phyloP scores from a whole-genome alignment of 2,888 invertebrate genomes.

The Euproctis similis region DNA sequence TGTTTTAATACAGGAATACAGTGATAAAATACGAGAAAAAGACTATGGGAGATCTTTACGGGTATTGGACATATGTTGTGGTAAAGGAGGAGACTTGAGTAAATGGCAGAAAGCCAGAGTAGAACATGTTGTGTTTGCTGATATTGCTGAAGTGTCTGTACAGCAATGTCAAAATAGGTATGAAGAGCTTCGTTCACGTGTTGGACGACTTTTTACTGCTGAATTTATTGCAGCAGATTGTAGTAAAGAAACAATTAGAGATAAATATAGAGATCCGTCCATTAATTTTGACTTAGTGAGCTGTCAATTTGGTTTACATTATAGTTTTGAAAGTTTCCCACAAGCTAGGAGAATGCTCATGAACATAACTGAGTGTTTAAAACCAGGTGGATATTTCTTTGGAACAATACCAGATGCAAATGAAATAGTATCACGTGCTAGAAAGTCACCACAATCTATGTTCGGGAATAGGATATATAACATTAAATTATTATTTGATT shows the following conservation, averaged over 20 bases:
- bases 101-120: slow-evolving; percentile 94
- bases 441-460: slow-evolving; percentile 69
- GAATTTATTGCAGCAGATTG: slow-evolving; percentile 96
- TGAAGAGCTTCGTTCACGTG: slow-evolving; percentile 76
- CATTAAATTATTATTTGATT: slow-evolving; percentile 82
- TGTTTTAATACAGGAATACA: slow-evolving; percentile 91
- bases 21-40: slow-evolving; percentile 79
- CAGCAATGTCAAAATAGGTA: slow-evolving; percentile 93
- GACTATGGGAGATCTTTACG: slow-evolving; percentile 80
- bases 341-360: slow-evolving; percentile 95
- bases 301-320: slow-evolving; percentile 99
- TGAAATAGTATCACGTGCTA: slow-evolving; percentile 88
- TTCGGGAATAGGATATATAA: slow-evolving; percentile 89
- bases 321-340: slow-evolving; percentile 90
- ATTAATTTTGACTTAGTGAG: slow-evolving; percentile 92
- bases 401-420: slow-evolving; percentile 97
- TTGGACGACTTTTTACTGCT: slow-evolving; percentile 80
- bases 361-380: slow-evolving; percentile 93
- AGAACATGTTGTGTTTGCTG: slow-evolving; percentile 89
- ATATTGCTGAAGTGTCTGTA: slow-evolving; percentile 94
- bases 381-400: slow-evolving; percentile 94
- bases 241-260: slow-evolving; percentile 86
- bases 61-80: slow-evolving; percentile 96
- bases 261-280: slow-evolving; percentile 85
- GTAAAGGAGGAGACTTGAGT: slow-evolving; percentile 98